Conservation (phyloP, 2,888 invertebrate genomes). For the Sussaba pulchella region DNA sequence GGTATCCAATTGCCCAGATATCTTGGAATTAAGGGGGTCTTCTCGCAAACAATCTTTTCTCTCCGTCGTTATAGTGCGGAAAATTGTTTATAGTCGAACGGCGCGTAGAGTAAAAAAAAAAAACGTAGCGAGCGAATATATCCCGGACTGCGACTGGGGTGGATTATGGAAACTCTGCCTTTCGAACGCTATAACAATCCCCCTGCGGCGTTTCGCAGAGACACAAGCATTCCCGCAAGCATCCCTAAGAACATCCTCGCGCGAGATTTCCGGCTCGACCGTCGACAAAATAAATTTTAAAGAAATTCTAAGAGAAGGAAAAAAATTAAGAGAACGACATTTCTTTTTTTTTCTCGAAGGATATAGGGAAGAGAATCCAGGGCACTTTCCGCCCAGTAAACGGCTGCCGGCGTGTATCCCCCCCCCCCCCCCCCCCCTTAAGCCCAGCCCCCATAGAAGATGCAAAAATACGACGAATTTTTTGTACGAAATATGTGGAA, state of each 20-base stretch:
- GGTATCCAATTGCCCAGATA: too few species aligned
- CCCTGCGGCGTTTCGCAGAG: neutral
- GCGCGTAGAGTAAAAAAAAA: neutral
- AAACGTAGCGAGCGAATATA: too few species aligned
- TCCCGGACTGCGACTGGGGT: conserved; percentile 1
- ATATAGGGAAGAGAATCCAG: neutral
- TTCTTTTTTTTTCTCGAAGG: too few species aligned
- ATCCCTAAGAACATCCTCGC: neutral
- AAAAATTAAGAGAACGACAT: neutral
- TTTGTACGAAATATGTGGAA: conserved; percentile 66
- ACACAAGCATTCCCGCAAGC: conserved; percentile 8
- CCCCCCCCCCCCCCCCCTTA: neutral
- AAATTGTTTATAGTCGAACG: neutral
- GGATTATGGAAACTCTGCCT: conserved; percentile 17
- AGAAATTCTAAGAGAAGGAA: neutral
- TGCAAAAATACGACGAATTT: conserved; percentile 66
- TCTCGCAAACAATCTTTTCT: too few species aligned
- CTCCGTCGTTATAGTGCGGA: too few species aligned
- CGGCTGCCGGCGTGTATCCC: neutral
- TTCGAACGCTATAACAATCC: conserved; percentile 31
- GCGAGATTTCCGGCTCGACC: neutral
- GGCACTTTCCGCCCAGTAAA: neutral
- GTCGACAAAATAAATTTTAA: neutral
- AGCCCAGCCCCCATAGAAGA: conserved; percentile 17
- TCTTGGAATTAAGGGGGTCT: too few species aligned